phyloP scores from a whole-genome alignment of 1,140 invertebrate genomes.

The Phenacoccus solenopsis region DNA sequence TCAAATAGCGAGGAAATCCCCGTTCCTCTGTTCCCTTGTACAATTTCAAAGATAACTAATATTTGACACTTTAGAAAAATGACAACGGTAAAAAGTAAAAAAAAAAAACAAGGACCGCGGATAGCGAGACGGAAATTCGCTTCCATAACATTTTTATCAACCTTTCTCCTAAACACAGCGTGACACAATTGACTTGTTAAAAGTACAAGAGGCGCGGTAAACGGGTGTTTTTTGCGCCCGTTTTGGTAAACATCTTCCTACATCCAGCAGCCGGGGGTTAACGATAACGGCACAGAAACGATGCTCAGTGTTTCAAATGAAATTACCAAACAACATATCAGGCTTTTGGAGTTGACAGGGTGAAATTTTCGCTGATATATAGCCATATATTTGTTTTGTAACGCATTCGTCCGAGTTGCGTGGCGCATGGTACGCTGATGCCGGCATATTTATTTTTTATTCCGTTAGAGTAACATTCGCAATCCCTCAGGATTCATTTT shows the following conservation, averaged over 20 bases:
- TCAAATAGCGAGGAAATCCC: too few relatives aligned
- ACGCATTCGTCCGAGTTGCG: not conserved
- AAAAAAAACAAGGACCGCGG: too few relatives aligned
- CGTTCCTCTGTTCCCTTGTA: too few relatives aligned
- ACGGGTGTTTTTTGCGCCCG: too few relatives aligned
- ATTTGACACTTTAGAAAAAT: too few relatives aligned
- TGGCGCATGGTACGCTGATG: too few relatives aligned
- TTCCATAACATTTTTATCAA: not conserved
- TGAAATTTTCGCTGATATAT: not conserved
- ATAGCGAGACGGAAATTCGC: not conserved
- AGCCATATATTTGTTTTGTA: not conserved
- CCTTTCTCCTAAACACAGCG: not conserved
- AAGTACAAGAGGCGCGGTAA: too few relatives aligned
- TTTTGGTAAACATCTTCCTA: not conserved
- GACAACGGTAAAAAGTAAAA: too few relatives aligned
- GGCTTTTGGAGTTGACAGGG: not conserved
- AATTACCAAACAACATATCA: not conserved
- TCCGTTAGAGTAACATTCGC: not conserved
- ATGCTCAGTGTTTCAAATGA: not conserved
- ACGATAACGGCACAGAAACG: not conserved
- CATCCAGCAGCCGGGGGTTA: not conserved
- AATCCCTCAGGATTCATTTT: not conserved
- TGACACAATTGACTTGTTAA: not conserved
- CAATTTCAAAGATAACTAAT: too few relatives aligned
- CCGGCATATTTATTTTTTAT: not conserved